Base-by-base conservation (phyloP, 1,140 invertebrate species). In the Bombyx mandarina region DNA sequence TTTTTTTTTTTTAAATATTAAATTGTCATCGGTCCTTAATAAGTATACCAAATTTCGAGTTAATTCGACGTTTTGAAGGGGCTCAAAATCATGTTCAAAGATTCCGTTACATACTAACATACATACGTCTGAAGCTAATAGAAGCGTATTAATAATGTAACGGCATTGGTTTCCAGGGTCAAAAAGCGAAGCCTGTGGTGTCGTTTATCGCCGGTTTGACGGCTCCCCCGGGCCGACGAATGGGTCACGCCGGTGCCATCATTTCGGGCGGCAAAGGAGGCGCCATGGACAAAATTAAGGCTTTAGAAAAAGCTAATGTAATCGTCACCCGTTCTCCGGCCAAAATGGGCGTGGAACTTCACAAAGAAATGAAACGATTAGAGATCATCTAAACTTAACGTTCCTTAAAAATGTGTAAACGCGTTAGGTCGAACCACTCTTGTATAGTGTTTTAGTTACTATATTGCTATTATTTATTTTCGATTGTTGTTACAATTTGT, bases 191-290 rank as follows among this genome's bases (percentile, higher is more conserved):
- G 85, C 98, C 98, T 56, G 98, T 99, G n/a, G 98, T 99, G 9
- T 98, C 98, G 6, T 99, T 99, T 83, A 99, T 99, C 89, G 98
- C 98, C 75, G 98, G 98, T 52, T 82, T 99, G 45, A 99, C 98
- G 8, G 98, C 98, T 52, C 98, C 98, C 35, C 98, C 98, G 57
- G 98, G 98, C 26, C 90, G 98, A 71, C 90, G 98, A 79, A 99
- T 99, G 98, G 98, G 98, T 49, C 98, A 99, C 81, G 98, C 98
- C 65, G 98, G 98, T 69, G 98, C 98, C 67, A 99, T 99, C 71
- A 99, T 99, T 84, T 97, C 98, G 22, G 98, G 98, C 35, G 98
- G 98, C 45, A 99, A 99, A 89, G 98, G 98, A 63, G 97, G 97
- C 58, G 98, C 98, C 65, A 94, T 97, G 88, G 98, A 99, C 76